Evolutionary conservation across 2,797 vertebrate genomes (phyloP).

Genomic region (Cossypha heuglini): DNA sequence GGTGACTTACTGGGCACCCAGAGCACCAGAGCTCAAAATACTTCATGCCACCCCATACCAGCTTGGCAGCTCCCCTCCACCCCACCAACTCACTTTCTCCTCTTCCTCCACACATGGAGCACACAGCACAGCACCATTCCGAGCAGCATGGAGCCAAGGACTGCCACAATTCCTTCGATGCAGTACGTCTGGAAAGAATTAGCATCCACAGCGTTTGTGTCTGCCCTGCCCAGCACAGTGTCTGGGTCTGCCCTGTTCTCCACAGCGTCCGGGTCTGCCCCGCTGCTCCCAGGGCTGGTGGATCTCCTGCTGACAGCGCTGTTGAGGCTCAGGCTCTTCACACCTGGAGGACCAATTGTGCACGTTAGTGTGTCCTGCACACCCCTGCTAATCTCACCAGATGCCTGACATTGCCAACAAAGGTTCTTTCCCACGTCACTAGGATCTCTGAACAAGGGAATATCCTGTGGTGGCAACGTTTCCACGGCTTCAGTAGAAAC

Average conservation of each 20-base stretch:
- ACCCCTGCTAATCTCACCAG: background rate
- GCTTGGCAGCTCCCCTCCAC: background rate
- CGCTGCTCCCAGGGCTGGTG: accelerated
- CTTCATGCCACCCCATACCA: background rate
- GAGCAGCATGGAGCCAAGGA: background rate
- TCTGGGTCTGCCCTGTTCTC: background rate
- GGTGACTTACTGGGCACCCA: background rate
- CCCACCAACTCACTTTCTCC: background rate
- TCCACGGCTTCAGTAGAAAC: background rate
- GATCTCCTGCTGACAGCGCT: background rate
- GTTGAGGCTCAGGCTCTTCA: background rate
- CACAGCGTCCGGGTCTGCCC: background rate
- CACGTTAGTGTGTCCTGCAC: background rate
- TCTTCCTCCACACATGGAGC: background rate
- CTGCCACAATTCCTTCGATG: background rate
- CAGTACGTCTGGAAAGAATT: background rate
- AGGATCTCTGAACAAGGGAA: background rate
- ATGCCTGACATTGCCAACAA: background rate
- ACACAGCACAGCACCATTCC: background rate
- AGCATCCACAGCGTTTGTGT: background rate
- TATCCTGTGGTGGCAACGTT: accelerated
- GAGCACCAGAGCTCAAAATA: background rate
- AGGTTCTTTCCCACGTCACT: background rate
- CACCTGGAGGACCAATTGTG: background rate
- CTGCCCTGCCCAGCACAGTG: background rate